A percentile compares a stretch with the other conserved stretches of the same genome.
Conservation (phyloP, 2,113 vertebrate genomes). For the Euleptes europaea region DNA sequence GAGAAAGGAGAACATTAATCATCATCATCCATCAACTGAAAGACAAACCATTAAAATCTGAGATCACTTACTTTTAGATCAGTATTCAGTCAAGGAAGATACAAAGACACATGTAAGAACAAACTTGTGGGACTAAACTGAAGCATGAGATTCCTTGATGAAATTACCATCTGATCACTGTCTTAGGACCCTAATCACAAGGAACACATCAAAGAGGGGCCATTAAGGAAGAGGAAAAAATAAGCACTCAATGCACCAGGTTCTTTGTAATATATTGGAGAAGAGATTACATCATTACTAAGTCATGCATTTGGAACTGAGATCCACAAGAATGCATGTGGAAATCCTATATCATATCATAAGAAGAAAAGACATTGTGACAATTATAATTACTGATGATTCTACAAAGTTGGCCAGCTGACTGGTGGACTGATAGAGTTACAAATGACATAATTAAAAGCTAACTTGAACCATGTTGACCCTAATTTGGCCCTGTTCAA, state of each 20-base stretch:
- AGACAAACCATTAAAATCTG: constrained; percentile 5
- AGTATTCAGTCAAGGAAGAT: constrained; percentile 26
- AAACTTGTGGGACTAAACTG: constrained; percentile 7
- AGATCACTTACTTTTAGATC: not conserved
- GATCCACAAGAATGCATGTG: too few relatives aligned
- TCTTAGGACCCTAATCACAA: constrained; percentile 13
- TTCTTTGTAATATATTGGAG: not conserved
- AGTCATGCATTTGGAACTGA: not conserved
- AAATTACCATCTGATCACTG: not conserved
- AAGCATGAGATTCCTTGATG: not conserved
- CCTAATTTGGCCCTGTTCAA: not conserved
- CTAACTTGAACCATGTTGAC: not conserved
- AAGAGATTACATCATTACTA: not conserved
- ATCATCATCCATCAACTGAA: constrained; percentile 6
- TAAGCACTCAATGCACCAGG: not conserved
- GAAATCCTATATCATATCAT: not conserved
- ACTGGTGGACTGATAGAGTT: not conserved
- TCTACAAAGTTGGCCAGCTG: not conserved
- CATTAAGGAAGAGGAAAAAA: constrained; percentile 22
- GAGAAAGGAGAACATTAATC: not conserved
- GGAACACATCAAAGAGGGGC: constrained; percentile 13
- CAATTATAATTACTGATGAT: not conserved
- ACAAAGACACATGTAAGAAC: not conserved
- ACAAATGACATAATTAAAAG: not conserved
- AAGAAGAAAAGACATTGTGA: not conserved